A percentile compares a stretch with the other conserved stretches of the same genome.
Conservation (phyloP, 2,113 vertebrate species). For the Microtus pennsylvanicus region DNA sequence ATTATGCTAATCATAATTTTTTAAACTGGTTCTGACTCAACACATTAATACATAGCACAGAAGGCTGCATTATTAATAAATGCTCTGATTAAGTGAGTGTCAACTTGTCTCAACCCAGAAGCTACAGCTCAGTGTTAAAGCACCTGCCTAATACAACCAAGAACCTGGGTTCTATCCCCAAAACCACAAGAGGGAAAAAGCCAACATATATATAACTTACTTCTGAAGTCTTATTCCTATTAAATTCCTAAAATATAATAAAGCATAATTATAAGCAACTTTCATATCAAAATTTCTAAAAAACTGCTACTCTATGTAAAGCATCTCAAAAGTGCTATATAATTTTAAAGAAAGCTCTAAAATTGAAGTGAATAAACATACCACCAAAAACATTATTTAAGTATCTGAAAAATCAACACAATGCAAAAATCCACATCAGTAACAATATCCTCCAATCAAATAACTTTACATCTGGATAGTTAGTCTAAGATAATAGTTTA, state of each 20-base stretch:
- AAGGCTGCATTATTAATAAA: slow-evolving; percentile 1
- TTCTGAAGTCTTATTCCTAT: slow-evolving; percentile 37
- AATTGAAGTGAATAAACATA: neutral
- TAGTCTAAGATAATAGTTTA: neutral
- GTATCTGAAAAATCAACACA: slow-evolving; percentile 53
- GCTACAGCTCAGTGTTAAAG: neutral
- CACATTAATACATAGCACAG: slow-evolving; percentile 36
- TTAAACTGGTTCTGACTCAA: slow-evolving; percentile 61
- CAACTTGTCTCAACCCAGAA: neutral
- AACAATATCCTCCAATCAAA: neutral
- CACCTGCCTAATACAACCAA: neutral
- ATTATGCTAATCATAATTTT: slow-evolving; percentile 65
- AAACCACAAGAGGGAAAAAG: neutral
- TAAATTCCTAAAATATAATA: slow-evolving; percentile 52
- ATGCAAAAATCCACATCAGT: slow-evolving; percentile 42
- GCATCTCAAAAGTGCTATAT: slow-evolving; percentile 13
- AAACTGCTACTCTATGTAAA: slow-evolving; percentile 19
- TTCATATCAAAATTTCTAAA: neutral
- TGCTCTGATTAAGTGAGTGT: slow-evolving; percentile 8
- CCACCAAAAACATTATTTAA: neutral
- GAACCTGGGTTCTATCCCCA: neutral
- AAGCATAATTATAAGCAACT: slow-evolving; percentile 41
- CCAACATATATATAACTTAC: neutral
- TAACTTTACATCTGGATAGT: slow-evolving; percentile 52
- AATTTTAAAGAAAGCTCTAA: slow-evolving; percentile 35